Evolutionary conservation across 2,113 vertebrate genomes (phyloP).

Genomic region (Oxyruncus cristatus): DNA sequence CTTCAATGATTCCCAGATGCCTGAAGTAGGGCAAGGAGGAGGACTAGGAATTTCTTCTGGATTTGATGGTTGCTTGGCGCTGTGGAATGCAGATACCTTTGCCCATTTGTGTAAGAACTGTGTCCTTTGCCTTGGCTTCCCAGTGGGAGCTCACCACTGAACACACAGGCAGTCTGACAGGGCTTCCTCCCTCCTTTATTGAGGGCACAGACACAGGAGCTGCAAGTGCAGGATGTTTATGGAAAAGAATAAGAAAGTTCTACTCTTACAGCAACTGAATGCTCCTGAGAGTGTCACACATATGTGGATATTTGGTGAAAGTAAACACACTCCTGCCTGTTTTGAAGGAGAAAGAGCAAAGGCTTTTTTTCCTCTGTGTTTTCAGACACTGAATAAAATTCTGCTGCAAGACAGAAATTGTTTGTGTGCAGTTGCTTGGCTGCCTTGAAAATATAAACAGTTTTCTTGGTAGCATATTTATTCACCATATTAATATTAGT

Average conservation of each 20-base stretch:
- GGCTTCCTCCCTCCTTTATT: neutral
- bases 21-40: neutral
- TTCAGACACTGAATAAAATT: neutral
- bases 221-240: neutral
- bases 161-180: neutral
- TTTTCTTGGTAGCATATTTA: neutral
- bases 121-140: constrained; percentile 25
- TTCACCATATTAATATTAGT: neutral
- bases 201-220: neutral
- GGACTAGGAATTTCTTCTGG: neutral
- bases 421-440: neutral
- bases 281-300: neutral
- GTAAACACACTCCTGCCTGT: neutral
- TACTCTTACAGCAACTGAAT: neutral
- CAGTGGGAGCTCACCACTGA: neutral
- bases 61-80: constrained; percentile 41
- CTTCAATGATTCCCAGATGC: constrained; percentile 20
- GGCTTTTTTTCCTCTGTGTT: neutral
- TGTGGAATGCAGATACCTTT: constrained; percentile 54
- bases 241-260: neutral
- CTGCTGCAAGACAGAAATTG: neutral
- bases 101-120: neutral
- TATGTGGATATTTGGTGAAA: neutral
- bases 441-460: neutral
- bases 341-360: neutral